Evolutionary conservation across 2,797 vertebrate species (phyloP).

Genomic region (Carcharodon carcharias): DNA sequence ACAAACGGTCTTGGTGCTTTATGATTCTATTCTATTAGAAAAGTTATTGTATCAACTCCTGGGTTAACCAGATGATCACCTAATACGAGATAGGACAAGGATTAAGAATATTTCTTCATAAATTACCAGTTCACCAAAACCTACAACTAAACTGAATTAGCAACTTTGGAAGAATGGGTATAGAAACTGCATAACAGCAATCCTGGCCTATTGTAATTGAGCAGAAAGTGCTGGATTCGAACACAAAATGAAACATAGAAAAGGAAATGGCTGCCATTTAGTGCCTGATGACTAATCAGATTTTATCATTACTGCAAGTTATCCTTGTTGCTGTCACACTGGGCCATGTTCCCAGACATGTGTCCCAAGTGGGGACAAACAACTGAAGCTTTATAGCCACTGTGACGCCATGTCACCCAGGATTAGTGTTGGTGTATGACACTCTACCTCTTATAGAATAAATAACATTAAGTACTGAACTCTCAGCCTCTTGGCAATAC

Average conservation of each 20-base stretch:
- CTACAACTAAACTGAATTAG: not conserved
- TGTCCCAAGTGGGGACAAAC: slow-evolving; percentile 24
- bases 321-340: slow-evolving; percentile 9
- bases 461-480: slow-evolving; percentile 31
- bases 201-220: not conserved
- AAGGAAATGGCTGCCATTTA: slow-evolving; percentile 22
- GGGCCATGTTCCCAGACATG: slow-evolving; percentile 25
- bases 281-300: slow-evolving; percentile 23
- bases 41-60: not conserved
- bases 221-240: not conserved
- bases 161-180: not conserved
- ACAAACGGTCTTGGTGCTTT: not conserved
- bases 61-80: not conserved
- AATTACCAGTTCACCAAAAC: not conserved
- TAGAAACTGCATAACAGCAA: not conserved
- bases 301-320: slow-evolving; percentile 29
- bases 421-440: slow-evolving; percentile 31
- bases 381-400: slow-evolving; percentile 21
- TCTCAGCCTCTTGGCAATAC: slow-evolving; percentile 6
- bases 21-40: not conserved
- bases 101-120: not conserved
- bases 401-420: slow-evolving; percentile 25
- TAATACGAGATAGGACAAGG: not conserved
- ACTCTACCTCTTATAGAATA: slow-evolving; percentile 28
- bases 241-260: not conserved